Base-by-base conservation (phyloP, 2,113 vertebrate species). In the Syrmaticus mikado region DNA sequence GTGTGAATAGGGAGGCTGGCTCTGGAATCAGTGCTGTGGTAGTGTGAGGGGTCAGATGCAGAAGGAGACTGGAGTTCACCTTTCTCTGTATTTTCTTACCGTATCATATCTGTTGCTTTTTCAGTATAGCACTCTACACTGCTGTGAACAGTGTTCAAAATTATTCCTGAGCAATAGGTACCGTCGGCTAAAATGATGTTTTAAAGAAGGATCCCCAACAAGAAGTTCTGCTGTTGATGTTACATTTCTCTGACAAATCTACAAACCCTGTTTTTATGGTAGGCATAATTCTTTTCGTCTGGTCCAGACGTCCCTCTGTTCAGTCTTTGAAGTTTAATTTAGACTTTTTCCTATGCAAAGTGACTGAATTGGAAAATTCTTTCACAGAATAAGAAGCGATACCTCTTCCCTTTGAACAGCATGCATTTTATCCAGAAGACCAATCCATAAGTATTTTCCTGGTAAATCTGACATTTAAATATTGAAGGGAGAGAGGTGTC, bases 201-300 rank as follows among this genome's bases (percentile, higher is more conserved):
- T 80, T 62, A 85, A 70, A 87, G 46, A 57, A 93, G 83, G 76
- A 76, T 77, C 72, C 50, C 46, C 8, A n/a, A 94, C 79, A 84
- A 53, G 66, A 48, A 80, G 61, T 86, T 96, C 53, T 89, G 87
- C 72, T 90, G 58, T 91, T 96, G 87, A 66, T 66, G 85, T 46
- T 82, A 38, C 66, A 40, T 94, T 97, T 96, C 90, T 85, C 89
- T 96, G 88, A 74, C 90, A 83, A 94, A 72, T 93, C 95, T 38
- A 80, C 1, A 24, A 40, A 67, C 88, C 43, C 16, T 24, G 16
- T 87, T 94, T 90, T 61, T 80, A 60, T 93, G 83, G 81, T 65
- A 82, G 89, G 76, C 83, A 91, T 76, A 82, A 83, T 89, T 83
- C 14, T 83, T 91, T 90, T 93, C 17, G 15, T 71, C 48, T 89